phyloP scores from a whole-genome alignment of 2,797 vertebrate species.

The Sebastes diploproa region DNA sequence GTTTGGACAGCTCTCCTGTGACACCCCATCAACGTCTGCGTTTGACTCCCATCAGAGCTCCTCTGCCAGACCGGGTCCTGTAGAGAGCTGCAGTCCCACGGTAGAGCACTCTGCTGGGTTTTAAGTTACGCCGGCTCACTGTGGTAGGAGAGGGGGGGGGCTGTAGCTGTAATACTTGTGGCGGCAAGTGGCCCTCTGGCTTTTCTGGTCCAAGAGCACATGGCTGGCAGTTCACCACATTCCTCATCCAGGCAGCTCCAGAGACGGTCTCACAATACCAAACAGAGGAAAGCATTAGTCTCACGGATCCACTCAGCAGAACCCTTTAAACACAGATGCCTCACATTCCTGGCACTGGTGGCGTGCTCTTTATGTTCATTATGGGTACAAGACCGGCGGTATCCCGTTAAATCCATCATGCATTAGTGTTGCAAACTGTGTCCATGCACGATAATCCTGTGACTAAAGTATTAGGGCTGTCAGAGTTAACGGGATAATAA shows the following conservation, averaged over 20 bases:
- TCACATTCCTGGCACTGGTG: neutral
- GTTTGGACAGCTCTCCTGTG: slow-evolving; percentile 67
- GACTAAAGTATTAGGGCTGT: no score
- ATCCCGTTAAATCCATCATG: neutral
- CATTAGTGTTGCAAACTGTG: neutral
- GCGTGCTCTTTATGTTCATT: neutral
- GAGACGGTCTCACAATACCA: slow-evolving; percentile 21
- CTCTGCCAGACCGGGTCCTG: slow-evolving; percentile 17
- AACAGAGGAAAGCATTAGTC: slow-evolving; percentile 12
- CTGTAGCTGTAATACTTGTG: slow-evolving; percentile 43
- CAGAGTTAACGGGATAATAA: no score
- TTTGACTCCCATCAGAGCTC: slow-evolving; percentile 39
- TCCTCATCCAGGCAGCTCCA: slow-evolving; percentile 41
- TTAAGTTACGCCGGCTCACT: slow-evolving; percentile 59
- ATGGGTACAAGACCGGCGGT: neutral
- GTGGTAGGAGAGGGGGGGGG: neutral
- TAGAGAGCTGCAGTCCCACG: slow-evolving; percentile 8
- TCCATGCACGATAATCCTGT: no score
- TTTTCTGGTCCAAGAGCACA: slow-evolving; percentile 61
- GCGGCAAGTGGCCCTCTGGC: slow-evolving; percentile 41
- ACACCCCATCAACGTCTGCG: slow-evolving; percentile 58
- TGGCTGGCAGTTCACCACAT: slow-evolving; percentile 61
- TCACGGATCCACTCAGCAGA: neutral
- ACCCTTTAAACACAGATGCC: neutral
- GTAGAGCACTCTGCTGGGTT: slow-evolving; percentile 49